Percentiles rank a stretch among this genome's conserved stretches.
phyloP scores from a whole-genome alignment of 1,140 invertebrate species.

The Rhagoletis pomonella region DNA sequence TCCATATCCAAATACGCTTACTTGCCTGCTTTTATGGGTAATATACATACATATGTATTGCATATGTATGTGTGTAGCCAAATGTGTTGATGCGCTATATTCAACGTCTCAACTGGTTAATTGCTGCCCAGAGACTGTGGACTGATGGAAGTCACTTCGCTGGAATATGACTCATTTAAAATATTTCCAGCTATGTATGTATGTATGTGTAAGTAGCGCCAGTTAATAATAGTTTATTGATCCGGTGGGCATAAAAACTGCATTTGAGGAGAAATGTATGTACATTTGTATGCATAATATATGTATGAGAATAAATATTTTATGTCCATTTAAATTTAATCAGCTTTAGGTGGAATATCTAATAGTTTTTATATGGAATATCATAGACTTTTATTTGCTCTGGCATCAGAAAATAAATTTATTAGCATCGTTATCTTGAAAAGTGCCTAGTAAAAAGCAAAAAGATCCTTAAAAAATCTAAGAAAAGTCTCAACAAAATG shows the following conservation, averaged over 20 bases:
- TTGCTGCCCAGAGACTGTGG: neutral
- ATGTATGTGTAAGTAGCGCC: neutral
- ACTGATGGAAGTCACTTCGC: slow-evolving; percentile 31
- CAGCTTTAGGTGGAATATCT: no score
- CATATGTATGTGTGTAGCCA: neutral
- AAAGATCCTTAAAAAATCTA: no score
- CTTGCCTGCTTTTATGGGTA: neutral
- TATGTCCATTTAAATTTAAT: no score
- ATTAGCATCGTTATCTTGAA: no score
- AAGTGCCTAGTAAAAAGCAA: no score
- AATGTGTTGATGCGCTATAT: neutral
- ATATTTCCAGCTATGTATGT: neutral
- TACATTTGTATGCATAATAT: no score
- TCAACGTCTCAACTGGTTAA: neutral
- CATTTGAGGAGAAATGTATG: no score
- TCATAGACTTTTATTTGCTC: no score
- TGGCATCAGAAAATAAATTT: no score
- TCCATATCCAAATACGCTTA: neutral
- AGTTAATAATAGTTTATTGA: neutral
- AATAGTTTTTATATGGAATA: no score
- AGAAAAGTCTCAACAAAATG: no score
- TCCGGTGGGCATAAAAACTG: neutral
- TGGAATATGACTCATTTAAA: slow-evolving; percentile 26
- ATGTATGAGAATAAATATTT: no score
- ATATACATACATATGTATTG: neutral